Evolutionary conservation across 2,888 invertebrate species (phyloP).

Genomic region (Monoplex corrugatus): DNA sequence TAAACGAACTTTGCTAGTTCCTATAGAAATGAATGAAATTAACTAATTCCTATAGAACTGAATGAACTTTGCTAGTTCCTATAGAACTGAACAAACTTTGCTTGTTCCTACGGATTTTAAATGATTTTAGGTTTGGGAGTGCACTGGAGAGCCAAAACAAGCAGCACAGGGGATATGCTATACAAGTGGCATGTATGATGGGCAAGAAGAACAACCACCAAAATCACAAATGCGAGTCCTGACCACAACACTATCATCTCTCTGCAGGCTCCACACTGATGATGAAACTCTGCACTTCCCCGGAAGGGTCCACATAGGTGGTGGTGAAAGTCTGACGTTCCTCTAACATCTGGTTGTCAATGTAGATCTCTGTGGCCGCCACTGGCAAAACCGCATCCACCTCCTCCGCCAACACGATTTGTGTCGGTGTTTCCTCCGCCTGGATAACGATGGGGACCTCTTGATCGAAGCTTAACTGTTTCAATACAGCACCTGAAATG

Average conservation of each 20-base stretch:
- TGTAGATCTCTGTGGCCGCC: neutral
- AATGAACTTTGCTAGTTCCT: too few species aligned
- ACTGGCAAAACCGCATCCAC: neutral
- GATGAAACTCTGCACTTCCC: neutral
- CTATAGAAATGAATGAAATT: too few species aligned
- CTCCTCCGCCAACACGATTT: neutral
- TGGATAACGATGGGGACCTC: neutral
- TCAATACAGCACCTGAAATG: neutral
- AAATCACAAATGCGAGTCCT: too few species aligned
- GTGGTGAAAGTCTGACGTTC: neutral
- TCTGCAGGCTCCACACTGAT: neutral
- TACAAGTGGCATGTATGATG: too few species aligned
- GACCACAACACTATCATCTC: neutral
- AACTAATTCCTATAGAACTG: too few species aligned
- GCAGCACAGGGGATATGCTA: too few species aligned
- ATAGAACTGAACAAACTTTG: too few species aligned
- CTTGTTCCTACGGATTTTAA: too few species aligned
- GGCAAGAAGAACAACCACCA: too few species aligned
- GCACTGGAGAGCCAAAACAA: too few species aligned
- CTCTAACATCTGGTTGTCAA: neutral
- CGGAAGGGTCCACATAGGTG: slow-evolving; percentile 4
- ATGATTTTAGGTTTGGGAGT: too few species aligned
- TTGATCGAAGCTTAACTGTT: neutral
- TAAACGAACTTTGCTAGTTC: too few species aligned
- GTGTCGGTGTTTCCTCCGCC: neutral